Evolutionary conservation across 2,797 vertebrate genomes (phyloP).

Genomic region (Chelmon rostratus): DNA sequence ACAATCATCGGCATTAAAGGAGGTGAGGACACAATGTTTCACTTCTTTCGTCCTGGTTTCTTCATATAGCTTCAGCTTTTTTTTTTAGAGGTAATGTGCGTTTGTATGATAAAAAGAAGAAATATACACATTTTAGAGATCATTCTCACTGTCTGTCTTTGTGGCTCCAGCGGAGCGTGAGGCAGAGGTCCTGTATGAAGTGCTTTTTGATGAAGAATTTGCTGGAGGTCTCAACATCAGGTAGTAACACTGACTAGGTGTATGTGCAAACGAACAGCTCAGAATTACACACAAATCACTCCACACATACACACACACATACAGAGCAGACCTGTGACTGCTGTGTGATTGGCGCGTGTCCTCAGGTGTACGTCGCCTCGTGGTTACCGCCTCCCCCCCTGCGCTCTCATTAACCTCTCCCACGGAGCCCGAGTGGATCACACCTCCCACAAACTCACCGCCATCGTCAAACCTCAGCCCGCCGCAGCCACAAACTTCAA

Average conservation of each 20-base stretch:
- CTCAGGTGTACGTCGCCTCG: slow-evolving; percentile 89
- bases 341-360: neutral
- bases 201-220: slow-evolving; percentile 98
- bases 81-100: neutral
- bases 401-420: slow-evolving; percentile 96
- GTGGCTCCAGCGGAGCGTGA: slow-evolving; percentile 91
- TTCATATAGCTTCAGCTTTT: neutral
- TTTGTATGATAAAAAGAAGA: neutral
- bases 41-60: neutral
- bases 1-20: slow-evolving; percentile 97
- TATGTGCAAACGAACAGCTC: neutral
- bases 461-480: slow-evolving; percentile 95
- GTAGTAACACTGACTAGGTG: slow-evolving; percentile 70
- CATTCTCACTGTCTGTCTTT: slow-evolving; percentile 12
- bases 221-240: slow-evolving; percentile 95
- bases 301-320: neutral
- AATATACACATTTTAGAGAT: neutral
- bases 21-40: slow-evolving; percentile 83
- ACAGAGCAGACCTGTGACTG: neutral
- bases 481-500: slow-evolving; percentile 76
- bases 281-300: neutral
- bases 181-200: slow-evolving; percentile 95
- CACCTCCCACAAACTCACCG: slow-evolving; percentile 91
- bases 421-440: slow-evolving; percentile 91
- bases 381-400: slow-evolving; percentile 94